Conservation (phyloP, 2,888 invertebrate species). For the Caenorhabditis imperialis region DNA sequence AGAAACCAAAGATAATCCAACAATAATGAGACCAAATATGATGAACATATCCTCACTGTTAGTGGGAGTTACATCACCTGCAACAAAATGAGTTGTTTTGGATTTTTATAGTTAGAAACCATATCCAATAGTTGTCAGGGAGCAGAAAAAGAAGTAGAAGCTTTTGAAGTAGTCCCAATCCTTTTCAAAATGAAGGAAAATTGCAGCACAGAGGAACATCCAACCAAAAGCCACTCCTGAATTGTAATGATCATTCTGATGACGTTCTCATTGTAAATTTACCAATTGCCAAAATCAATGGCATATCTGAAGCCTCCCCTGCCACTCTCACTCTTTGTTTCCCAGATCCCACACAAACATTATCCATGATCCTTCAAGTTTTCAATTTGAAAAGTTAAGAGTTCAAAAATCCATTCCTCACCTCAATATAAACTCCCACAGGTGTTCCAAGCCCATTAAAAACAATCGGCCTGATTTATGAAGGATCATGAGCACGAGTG, state of each 20-base stretch:
- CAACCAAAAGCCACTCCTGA: conserved; percentile 74
- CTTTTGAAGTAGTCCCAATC: conserved; percentile 78
- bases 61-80: conserved; percentile 77
- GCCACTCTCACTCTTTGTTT: conserved; percentile 48
- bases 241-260: not conserved
- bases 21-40: conserved; percentile 76
- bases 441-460: conserved; percentile 70
- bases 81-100: not conserved
- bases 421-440: conserved; percentile 67
- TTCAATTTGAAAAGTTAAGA: not conserved
- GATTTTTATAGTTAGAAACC: conserved; percentile 53
- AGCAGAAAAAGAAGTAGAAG: conserved; percentile 78
- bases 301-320: conserved; percentile 70
- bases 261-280: not conserved
- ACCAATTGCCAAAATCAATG: conserved; percentile 74
- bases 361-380: conserved; percentile 47
- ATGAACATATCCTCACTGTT: conserved; percentile 77
- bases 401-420: conserved; percentile 5
- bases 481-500: conserved; percentile 76
- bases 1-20: conserved; percentile 75
- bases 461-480: conserved; percentile 76
- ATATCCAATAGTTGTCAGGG: conserved; percentile 77
- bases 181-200: conserved; percentile 75
- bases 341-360: conserved; percentile 65
- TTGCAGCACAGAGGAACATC: conserved; percentile 78